Percentiles rank a stretch among this genome's conserved stretches.
These are phyloP conservation scores for Dermochelys coriacea DNA, from an alignment of 2,797 vertebrate species.

Conservation along the genomic window DNA sequence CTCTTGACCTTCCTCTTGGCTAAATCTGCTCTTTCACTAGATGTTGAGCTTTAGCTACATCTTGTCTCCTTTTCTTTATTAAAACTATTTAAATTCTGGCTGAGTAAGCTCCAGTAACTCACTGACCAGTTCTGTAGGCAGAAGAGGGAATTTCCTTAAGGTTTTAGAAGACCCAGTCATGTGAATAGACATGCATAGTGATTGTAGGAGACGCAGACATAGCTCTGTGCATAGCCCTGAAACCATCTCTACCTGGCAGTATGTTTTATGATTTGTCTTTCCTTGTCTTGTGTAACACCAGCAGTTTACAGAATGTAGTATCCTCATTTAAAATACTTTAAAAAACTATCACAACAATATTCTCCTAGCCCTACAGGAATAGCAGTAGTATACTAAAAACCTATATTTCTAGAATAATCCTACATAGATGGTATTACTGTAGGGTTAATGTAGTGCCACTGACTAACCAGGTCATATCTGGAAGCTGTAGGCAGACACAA, in stretches of 20 bases:
- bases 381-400: neutral
- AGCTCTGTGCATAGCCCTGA: neutral
- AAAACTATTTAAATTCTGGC: neutral
- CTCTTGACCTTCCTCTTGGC: neutral
- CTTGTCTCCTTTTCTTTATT: neutral
- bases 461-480: neutral
- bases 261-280: constrained; percentile 37
- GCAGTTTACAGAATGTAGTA: constrained; percentile 4
- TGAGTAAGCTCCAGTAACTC: neutral
- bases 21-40: neutral
- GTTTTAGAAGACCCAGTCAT: neutral
- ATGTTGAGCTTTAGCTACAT: neutral
- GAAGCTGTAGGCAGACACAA: neutral
- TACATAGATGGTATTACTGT: neutral
- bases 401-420: neutral
- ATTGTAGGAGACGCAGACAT: constrained; percentile 21
- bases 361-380: neutral
- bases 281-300: neutral
- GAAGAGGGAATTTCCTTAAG: neutral
- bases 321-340: constrained; percentile 2
- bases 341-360: neutral
- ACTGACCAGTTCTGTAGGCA: neutral
- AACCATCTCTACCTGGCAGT: constrained; percentile 8
- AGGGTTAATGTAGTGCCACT: neutral
- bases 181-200: neutral